phyloP scores from a whole-genome alignment of 2,797 vertebrate species.

The Ambastaia sidthimunki region DNA sequence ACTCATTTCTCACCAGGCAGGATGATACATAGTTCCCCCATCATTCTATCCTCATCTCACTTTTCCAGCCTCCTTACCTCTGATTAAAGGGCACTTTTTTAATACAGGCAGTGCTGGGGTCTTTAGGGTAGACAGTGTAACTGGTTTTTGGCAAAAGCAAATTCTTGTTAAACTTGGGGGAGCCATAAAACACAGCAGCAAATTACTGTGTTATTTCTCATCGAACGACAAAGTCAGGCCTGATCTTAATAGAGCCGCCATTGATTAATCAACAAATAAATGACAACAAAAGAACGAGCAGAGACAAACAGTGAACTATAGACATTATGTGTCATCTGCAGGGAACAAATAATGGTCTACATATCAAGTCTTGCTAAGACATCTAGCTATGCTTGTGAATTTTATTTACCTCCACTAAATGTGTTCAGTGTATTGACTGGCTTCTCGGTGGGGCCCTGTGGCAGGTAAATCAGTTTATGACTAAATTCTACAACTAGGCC shows the following conservation, averaged over 20 bases:
- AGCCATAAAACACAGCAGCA: conserved; percentile 65
- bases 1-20: conserved; percentile 18
- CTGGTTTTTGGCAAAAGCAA: conserved; percentile 62
- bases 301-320: conserved; percentile 6
- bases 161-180: conserved; percentile 26
- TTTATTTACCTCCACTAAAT: conserved; percentile 14
- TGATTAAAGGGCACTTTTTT: conserved; percentile 73
- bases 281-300: conserved; percentile 38
- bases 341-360: conserved; percentile 21
- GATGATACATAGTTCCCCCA: conserved; percentile 65
- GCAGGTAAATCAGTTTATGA: conserved; percentile 33
- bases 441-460: neutral
- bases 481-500: conserved; percentile 67
- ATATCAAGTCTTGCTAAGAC: neutral
- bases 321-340: conserved; percentile 11
- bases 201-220: conserved; percentile 65
- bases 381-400: conserved; percentile 17
- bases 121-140: conserved; percentile 71
- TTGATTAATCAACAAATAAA: conserved; percentile 39
- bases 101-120: conserved; percentile 59
- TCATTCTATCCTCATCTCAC: conserved; percentile 59
- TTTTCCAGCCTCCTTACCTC: conserved; percentile 54
- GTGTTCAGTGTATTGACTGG: neutral
- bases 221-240: conserved; percentile 61
- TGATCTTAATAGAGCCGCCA: conserved; percentile 55